phyloP scores from a whole-genome alignment of 64 coral and sea anemone species.

The Stylophora pistillata region DNA sequence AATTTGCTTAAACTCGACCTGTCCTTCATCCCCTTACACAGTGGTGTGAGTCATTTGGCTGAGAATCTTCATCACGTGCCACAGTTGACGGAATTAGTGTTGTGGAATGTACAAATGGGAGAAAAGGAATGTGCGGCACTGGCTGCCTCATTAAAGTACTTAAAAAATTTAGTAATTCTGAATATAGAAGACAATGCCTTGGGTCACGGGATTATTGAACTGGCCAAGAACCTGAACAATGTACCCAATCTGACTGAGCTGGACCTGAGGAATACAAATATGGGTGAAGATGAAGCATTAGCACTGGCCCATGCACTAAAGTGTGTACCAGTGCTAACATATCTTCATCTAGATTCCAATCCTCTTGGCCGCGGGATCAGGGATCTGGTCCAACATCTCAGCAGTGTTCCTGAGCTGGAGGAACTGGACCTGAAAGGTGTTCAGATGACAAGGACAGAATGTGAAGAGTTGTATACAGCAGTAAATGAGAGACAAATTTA shows the following conservation, averaged over 20 bases:
- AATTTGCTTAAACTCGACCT: no score
- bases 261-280: no score
- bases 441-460: conserved; percentile 18
- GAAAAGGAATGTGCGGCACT: no score
- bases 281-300: no score
- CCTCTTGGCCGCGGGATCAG: not conserved
- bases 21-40: no score
- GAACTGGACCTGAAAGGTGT: not conserved
- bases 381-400: not conserved
- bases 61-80: no score
- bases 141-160: not conserved
- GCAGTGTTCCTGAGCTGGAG: not conserved
- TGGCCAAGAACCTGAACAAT: no score
- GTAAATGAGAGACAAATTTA: not conserved
- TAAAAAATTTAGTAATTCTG: not conserved
- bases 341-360: not conserved
- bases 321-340: not conserved
- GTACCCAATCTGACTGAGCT: no score
- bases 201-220: not conserved
- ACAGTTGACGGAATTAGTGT: no score
- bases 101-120: no score
- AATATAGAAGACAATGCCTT: not conserved
- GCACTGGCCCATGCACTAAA: no score
- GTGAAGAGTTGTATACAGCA: not conserved
- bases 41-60: no score